Percentiles rank a stretch among this genome's conserved stretches.
These are phyloP conservation scores for Egretta garzetta DNA, from an alignment of 2,113 vertebrate species.

Conservation along the genomic window DNA sequence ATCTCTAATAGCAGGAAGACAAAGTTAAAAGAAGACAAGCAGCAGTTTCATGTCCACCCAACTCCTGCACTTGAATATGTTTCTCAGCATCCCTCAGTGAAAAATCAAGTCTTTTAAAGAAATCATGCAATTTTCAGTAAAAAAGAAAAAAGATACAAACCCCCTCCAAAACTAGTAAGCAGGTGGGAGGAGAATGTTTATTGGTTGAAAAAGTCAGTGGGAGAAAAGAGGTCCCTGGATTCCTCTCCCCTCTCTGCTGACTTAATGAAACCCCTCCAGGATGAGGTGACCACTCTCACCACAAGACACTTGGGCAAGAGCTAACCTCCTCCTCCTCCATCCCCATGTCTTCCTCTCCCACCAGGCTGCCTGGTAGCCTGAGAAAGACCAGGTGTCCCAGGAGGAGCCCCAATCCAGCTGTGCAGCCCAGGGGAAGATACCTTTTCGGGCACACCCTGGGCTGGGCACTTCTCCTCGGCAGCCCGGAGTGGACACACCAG, in stretches of 20 bases:
- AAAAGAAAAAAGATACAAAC: fast-evolving
- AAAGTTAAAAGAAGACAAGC: not conserved
- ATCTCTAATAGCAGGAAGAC: not conserved
- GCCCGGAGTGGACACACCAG: not conserved
- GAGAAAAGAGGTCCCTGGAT: not conserved
- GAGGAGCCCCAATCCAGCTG: not conserved
- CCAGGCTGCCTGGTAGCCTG: not conserved
- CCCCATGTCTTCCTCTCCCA: not conserved
- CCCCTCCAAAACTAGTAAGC: not conserved
- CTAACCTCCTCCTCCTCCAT: not conserved
- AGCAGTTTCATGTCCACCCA: not conserved
- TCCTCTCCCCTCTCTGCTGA: not conserved
- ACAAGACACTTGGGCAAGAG: fast-evolving
- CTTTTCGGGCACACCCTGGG: not conserved
- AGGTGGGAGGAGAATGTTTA: not conserved
- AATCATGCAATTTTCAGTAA: not conserved
- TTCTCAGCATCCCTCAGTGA: not conserved
- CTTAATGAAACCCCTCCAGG: not conserved
- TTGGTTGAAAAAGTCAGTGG: not conserved
- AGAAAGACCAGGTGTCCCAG: not conserved
- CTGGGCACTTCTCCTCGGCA: not conserved
- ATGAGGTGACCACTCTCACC: not conserved
- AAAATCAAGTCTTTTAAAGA: not conserved
- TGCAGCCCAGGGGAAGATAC: not conserved
- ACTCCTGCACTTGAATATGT: not conserved